phyloP scores from a whole-genome alignment of 2,888 invertebrate species.

The Sinohyriopsis cumingii region DNA sequence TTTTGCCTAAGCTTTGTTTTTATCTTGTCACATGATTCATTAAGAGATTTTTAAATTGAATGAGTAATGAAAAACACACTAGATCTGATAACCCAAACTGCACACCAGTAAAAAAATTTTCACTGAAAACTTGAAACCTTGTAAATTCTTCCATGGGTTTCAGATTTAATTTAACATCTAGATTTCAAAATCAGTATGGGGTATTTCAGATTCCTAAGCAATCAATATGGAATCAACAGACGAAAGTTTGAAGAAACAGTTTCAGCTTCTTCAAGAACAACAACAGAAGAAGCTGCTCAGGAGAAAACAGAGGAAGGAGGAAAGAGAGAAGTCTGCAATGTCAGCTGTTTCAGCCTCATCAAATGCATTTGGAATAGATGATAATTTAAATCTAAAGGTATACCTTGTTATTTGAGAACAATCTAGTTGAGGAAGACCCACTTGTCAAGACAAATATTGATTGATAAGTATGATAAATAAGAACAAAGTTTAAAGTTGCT shows the following conservation, averaged over 20 bases:
- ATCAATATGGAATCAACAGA: constrained; percentile 33
- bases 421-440: background rate
- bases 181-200: too few relatives aligned
- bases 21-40: too few relatives aligned
- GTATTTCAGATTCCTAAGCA: too few relatives aligned
- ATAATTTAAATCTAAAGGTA: constrained; percentile 63
- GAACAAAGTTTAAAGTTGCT: background rate
- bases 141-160: too few relatives aligned
- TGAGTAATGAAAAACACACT: too few relatives aligned
- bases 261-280: constrained; percentile 65
- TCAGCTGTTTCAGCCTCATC: constrained; percentile 18
- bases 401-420: background rate
- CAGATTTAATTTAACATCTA: too few relatives aligned
- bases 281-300: constrained; percentile 60
- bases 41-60: too few relatives aligned
- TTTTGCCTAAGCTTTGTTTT: too few relatives aligned
- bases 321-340: constrained; percentile 41
- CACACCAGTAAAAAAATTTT: too few relatives aligned
- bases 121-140: too few relatives aligned
- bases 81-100: too few relatives aligned
- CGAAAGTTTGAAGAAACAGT: constrained; percentile 58
- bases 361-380: constrained; percentile 59
- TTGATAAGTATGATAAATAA: too few relatives aligned
- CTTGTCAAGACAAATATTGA: background rate
- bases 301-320: constrained; percentile 54